Evolutionary conservation across 2,888 invertebrate species (phyloP), one percentile per base, ranked within the genome.

Genomic region (Epinotia bilunana): DNA sequence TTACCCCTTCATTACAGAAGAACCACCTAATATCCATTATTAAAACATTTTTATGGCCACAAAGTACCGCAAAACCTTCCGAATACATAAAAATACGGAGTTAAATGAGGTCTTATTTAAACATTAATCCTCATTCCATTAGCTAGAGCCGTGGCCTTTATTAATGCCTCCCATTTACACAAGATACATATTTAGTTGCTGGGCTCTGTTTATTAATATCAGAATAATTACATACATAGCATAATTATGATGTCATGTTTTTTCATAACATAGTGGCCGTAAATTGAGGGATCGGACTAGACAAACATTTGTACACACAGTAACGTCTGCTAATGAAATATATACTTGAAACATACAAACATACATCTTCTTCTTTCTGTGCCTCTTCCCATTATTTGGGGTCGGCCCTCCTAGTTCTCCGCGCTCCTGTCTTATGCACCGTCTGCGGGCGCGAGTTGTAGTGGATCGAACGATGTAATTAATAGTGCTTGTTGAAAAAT

Each of bases 61-160:
- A 39, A 73, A 63, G 57, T 57, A 18, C 55, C 53, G 46, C 28
- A 46, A 69, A 63, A 57, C 57, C 73, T 55, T 43, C 58, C 18
- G 49, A 68, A 62, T 33, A 68, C 33, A 69, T 68, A 73, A 73
- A 73, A 68, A 61, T 55, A 18, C 62, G 5, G 49, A 73, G 61
- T 73, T 69, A 63, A 63, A 73, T 46, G 62, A 73, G 68, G 55
- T 68, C 55, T 73, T 63, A 68, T 69, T 73, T 68, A 63, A 73
- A 73, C 68, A 73, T 73, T 57, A 73, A 73, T 73, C 68, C 68
- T 57, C 55, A 57, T 73, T 43, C 68, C 62, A 69, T 68, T 73
- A 68, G 57, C 57, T 7, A 13, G 23, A 13, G 9, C 64, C 33
- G 9, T 33, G 13, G 28, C 57, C 39, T 20, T 67, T 68, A 68